Percentiles rank a stretch among this genome's conserved stretches.
Conservation (phyloP, 37 sponge, comb jelly and placozoan species). For the Geodia barretti region DNA sequence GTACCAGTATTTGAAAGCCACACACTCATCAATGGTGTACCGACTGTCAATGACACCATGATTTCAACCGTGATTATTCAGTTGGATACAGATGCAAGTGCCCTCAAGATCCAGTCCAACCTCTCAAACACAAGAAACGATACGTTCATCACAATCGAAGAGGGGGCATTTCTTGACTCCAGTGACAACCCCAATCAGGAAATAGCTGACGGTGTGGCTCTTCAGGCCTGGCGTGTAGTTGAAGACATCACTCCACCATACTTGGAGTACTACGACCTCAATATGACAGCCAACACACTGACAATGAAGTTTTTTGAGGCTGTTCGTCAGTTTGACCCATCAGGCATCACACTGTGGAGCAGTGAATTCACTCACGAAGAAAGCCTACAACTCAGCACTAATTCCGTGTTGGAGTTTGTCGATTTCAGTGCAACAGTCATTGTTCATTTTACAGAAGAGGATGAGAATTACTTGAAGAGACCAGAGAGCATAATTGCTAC, state of each 20-base stretch:
- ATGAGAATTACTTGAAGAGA: slow-evolving; percentile 67
- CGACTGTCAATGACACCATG: slow-evolving; percentile 39
- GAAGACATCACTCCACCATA: slow-evolving; percentile 52
- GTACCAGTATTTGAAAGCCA: slow-evolving; percentile 14
- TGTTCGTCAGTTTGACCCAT: slow-evolving; percentile 55
- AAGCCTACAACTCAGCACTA: slow-evolving; percentile 16
- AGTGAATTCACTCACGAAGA: not conserved
- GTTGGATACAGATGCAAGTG: slow-evolving; percentile 66
- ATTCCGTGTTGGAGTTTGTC: slow-evolving; percentile 18
- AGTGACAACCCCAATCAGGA: slow-evolving; percentile 57
- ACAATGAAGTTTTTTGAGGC: slow-evolving; percentile 83
- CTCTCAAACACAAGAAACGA: slow-evolving; percentile 44
- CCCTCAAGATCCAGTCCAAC: slow-evolving; percentile 58
- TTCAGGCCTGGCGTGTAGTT: slow-evolving; percentile 26
- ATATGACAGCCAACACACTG: slow-evolving; percentile 76
- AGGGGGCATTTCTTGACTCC: slow-evolving; percentile 68
- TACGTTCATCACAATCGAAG: slow-evolving; percentile 47
- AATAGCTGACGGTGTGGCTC: slow-evolving; percentile 29
- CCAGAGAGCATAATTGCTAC: slow-evolving; percentile 53
- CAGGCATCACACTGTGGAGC: slow-evolving; percentile 53
- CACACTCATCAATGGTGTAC: slow-evolving; percentile 22
- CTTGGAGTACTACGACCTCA: slow-evolving; percentile 74
- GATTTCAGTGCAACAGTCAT: slow-evolving; percentile 43
- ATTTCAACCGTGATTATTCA: slow-evolving; percentile 15
- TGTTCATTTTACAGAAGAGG: slow-evolving; percentile 48